Evolutionary conservation across 2,113 vertebrate species (phyloP), one percentile per base, ranked within the genome.

Genomic region (Corvus hawaiiensis): DNA sequence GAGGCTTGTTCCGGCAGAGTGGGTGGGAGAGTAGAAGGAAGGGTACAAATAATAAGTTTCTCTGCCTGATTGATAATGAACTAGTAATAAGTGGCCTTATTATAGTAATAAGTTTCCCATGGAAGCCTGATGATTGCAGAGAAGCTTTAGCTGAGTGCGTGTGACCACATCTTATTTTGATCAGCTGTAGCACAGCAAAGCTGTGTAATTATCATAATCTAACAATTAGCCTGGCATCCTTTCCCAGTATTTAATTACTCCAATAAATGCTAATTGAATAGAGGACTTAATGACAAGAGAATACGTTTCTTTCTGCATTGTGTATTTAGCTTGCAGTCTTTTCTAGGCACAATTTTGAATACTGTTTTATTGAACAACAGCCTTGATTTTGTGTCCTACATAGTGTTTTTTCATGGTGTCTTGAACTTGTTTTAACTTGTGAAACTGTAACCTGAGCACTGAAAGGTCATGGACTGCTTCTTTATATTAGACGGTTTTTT

Each of bases 131-230:
- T 97, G 88, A 97, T 97, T 98, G 97, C 95, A 95, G 96, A 97
- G 84, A 90, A 94, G 97, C 96, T 96, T 97, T 97, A 96, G 91
- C 96, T 94, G 91, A 98, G 96, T 98, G 97, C 63, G 91, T 97
- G 85, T 98, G 98, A 98, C 98, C 98, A 98, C 95, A 96, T 98
- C 97, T 98, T 98, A 96, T 97, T 98, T 97, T 97, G 97, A 98
- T 99, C 98, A 98, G 98, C 98, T 99, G 98, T 98, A 98, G 97
- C 98, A 98, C 96, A 98, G 98, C 98, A 98, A 98, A 99, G 98
- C 98, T 97, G 88, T 98, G 98, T 98, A 99, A 99, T 99, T 99
- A 99, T 98, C 98, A 98, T 99, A 98, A 99, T 99, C 98, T 99
- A 98, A 98, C 98, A 99, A 99, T 99, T 99, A 99, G 98, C 98